These are phyloP conservation scores for Uloborus diversus DNA, from an alignment of 1,140 invertebrate genomes.

Conservation along the genomic window DNA sequence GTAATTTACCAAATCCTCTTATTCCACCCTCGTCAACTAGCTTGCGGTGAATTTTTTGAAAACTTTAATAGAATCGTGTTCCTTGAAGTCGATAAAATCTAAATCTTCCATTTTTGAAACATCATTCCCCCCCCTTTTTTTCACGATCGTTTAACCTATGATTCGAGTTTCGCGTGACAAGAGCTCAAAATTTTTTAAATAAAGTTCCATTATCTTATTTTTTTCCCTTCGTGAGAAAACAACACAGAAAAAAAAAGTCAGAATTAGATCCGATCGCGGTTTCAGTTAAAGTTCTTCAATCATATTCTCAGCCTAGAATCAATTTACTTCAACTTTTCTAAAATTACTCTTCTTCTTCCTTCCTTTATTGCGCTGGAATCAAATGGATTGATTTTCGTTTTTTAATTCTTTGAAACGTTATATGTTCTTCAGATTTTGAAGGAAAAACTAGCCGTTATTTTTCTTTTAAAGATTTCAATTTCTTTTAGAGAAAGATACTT, in stretches of 20 bases:
- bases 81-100: conserved; percentile 38
- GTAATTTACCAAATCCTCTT: conserved; percentile 35
- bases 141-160: background rate
- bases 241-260: background rate
- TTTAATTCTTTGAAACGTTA: background rate
- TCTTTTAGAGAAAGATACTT: background rate
- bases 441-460: conserved; percentile 3
- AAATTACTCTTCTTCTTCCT: background rate
- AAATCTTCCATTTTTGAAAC: background rate
- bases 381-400: conserved; percentile 19
- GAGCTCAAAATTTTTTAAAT: conserved; percentile 33
- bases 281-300: conserved; percentile 13
- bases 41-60: conserved; percentile 5
- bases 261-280: background rate
- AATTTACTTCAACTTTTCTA: conserved; percentile 23
- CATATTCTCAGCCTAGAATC: conserved; percentile 13
- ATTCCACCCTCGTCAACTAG: background rate
- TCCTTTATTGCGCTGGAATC: background rate
- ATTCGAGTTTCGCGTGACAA: conserved; percentile 36
- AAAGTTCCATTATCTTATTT: conserved; percentile 23
- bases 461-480: background rate
- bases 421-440: background rate
- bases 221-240: background rate
- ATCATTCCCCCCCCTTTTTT: background rate
- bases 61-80: background rate